Conservation (phyloP, 92 coral and sea anemone genomes). For the Pocillopora meandrina region DNA sequence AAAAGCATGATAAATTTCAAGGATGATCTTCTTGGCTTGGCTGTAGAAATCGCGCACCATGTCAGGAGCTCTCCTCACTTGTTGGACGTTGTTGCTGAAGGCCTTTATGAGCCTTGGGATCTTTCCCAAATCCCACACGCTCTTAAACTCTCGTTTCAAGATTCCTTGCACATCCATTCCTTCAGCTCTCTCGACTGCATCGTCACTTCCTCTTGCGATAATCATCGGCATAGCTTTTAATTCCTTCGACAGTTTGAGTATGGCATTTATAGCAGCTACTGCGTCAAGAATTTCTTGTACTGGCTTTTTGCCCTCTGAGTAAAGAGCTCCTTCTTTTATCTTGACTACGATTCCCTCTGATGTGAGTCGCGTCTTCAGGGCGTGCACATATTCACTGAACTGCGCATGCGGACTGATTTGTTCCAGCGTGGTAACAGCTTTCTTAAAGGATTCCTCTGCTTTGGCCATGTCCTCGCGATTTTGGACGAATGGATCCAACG, state of each 20-base stretch:
- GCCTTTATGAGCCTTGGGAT: conserved; percentile 54
- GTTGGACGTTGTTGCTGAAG: conserved; percentile 57
- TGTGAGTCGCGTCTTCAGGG: conserved; percentile 65
- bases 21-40: conserved; percentile 52
- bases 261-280: conserved; percentile 61
- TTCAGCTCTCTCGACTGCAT: conserved; percentile 55
- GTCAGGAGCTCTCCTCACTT: conserved; percentile 64
- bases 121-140: conserved; percentile 65
- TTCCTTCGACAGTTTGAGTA: conserved; percentile 58
- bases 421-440: conserved; percentile 61
- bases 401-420: conserved; percentile 63
- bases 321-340: conserved; percentile 77
- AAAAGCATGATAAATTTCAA: conserved; percentile 58
- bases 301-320: conserved; percentile 54
- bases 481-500: conserved; percentile 73
- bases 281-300: conserved; percentile 57
- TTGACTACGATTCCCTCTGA: conserved; percentile 72
- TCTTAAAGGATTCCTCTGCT: conserved; percentile 69
- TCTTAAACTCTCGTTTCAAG: conserved; percentile 53
- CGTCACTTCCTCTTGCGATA: conserved; percentile 52
- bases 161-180: conserved; percentile 49
- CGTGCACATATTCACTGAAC: conserved; percentile 65
- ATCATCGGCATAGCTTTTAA: conserved; percentile 69
- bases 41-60: conserved; percentile 78
- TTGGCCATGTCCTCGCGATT: conserved; percentile 72